Evolutionary conservation across 2,888 invertebrate genomes (phyloP), one percentile per base, ranked within the genome.

Genomic region (Cantharis rustica): DNA sequence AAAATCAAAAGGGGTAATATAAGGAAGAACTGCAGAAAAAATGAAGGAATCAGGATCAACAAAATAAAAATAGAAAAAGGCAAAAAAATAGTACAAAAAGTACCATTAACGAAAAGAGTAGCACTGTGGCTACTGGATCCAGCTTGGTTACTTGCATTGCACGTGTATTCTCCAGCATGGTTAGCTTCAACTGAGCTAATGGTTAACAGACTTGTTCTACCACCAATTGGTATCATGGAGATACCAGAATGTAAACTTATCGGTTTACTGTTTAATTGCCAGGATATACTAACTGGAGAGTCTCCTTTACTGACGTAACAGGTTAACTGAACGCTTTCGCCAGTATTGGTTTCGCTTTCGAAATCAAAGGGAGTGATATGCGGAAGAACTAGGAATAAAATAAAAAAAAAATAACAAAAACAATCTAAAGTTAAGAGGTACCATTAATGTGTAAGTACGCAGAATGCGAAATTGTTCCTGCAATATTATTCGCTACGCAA

Each of bases 221-320:
- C 90, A 79, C 91, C 91, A 86, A 91, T 92, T 87, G 90, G 92
- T 87, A 90, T 91, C 81, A 93, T 91, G 68, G 75, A 82, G 64
- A 86, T 82, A 61, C 81, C 89, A 75, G 89, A 87, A 62, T 69
- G 23, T 47, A 68, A 47, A 81, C 90, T 89, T 87, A 91, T 62
- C 81, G 80, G 20, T 81, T 90, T 89, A 84, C 91, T 92, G 85
- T 93, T 92, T 86, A 93, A 91, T 83, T 89, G 91, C 95, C 95
- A 95, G 68, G 89, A 89, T 82, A 95, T 93, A 84, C 91, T 91
- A 81, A 95, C 89, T 68, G 95, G 94, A 73, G 91, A 88, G 88
- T 95, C 94, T 80, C 95, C 93, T 86, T 93, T 92, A 69, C 91
- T 90, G 73, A 93, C 92, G 83, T 92, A 91, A 86, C 93, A 93